Evolutionary conservation across 64 coral and sea anemone species (phyloP).

Genomic region (Stylophora pistillata): DNA sequence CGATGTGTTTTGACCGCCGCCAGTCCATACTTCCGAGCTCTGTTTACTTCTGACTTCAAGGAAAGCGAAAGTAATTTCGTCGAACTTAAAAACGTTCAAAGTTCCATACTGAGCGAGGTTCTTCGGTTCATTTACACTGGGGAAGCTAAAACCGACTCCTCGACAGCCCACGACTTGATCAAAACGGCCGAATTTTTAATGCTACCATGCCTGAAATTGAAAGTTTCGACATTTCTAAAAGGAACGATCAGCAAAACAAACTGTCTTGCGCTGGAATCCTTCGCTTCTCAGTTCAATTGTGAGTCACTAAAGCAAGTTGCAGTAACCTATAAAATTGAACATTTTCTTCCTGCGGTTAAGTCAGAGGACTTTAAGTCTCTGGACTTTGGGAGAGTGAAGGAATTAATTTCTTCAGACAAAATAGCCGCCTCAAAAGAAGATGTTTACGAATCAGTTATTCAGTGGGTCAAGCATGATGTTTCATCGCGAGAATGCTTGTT

Average conservation of each 20-base stretch:
- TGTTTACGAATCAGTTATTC: constrained; percentile 5
- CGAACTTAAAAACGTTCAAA: not conserved
- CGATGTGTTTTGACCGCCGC: constrained; percentile 6
- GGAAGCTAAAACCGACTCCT: not conserved
- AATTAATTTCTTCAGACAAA: not conserved
- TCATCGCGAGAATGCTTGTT: not conserved
- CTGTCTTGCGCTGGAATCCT: constrained; percentile 6
- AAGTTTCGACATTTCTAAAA: not conserved
- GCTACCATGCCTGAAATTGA: not conserved
- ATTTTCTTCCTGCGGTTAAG: not conserved
- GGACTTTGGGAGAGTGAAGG: not conserved
- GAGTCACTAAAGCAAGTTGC: not conserved
- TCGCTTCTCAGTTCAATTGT: constrained; percentile 15
- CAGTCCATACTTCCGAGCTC: constrained; percentile 12
- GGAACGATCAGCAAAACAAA: not conserved
- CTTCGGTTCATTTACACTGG: constrained; percentile 45
- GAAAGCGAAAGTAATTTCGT: not conserved
- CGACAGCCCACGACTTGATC: not conserved
- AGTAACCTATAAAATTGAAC: not conserved
- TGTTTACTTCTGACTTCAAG: constrained; percentile 20
- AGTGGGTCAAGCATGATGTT: constrained; percentile 20
- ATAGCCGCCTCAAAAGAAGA: constrained; percentile 30
- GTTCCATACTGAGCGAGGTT: not conserved
- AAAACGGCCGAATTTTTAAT: constrained; percentile 14
- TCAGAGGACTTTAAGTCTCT: constrained; percentile 15